These are phyloP conservation scores for Anolis apletophallus DNA, from an alignment of 2,797 vertebrate genomes.

Conservation along the genomic window DNA sequence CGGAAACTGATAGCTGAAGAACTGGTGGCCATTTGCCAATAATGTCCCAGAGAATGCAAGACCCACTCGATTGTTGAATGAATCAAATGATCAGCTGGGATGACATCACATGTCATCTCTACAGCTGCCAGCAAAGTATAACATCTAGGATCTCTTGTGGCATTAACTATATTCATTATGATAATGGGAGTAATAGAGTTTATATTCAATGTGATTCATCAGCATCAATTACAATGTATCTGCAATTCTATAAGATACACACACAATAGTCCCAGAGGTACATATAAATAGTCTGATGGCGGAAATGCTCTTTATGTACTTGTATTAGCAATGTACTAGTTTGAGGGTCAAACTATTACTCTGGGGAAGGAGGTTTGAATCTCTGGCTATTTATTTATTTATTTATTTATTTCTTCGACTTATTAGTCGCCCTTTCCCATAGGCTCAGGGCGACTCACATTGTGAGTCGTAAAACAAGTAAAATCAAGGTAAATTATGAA, in stretches of 20 bases:
- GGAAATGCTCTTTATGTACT: background rate
- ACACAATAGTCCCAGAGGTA: background rate
- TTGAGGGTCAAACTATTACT: no score
- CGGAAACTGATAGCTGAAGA: background rate
- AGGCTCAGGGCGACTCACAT: no score
- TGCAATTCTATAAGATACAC: background rate
- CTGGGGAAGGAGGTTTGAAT: no score
- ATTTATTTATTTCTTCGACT: no score
- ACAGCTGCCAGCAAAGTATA: background rate
- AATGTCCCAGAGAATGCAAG: background rate
- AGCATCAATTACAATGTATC: background rate
- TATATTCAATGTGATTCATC: background rate
- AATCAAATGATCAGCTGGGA: constrained; percentile 6
- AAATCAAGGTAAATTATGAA: no score
- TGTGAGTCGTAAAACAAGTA: no score
- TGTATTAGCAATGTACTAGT: no score
- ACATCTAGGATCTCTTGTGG: background rate
- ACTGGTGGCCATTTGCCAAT: background rate
- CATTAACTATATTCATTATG: constrained; percentile 6
- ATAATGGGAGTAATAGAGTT: background rate
- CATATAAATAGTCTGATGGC: background rate
- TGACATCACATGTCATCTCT: background rate
- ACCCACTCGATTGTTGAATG: background rate
- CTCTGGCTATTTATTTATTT: no score
- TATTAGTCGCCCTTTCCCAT: no score